A percentile compares a stretch with the other conserved stretches of the same genome.
Evolutionary conservation across 1,140 invertebrate species (phyloP).

Genomic region (Pollicipes pollicipes): DNA sequence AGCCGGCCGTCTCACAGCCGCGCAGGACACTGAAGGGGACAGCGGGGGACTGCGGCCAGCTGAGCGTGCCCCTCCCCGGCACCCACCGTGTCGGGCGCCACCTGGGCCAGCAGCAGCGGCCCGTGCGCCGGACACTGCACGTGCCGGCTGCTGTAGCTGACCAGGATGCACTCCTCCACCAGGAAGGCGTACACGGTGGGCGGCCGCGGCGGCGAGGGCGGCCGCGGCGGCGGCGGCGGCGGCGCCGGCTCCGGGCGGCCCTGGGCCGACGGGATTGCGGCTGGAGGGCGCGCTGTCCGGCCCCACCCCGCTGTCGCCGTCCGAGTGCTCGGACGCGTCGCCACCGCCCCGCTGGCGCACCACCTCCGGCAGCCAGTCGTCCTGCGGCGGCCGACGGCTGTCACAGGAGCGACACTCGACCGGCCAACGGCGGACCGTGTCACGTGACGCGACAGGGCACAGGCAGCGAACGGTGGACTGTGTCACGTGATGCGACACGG

Average conservation of each 20-base stretch:
- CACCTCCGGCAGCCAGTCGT: conserved; percentile 4
- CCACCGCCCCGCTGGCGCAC: background rate
- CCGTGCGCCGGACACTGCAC: conserved; percentile 56
- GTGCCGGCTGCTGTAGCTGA: conserved; percentile 49
- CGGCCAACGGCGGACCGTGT: too few species aligned
- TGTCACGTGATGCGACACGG: too few species aligned
- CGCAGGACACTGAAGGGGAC: too few species aligned
- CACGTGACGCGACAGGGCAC: too few species aligned
- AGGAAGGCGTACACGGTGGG: conserved; percentile 35
- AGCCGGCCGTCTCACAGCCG: too few species aligned
- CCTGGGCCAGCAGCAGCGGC: conserved; percentile 45
- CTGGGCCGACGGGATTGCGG: conserved; percentile 60
- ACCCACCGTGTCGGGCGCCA: conserved; percentile 60
- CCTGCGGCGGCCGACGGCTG: conserved; percentile 22
- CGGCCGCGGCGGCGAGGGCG: conserved; percentile 11
- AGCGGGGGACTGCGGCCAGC: too few species aligned
- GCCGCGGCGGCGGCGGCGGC: conserved; percentile 8
- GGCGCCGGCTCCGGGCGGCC: conserved; percentile 38
- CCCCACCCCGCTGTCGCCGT: conserved; percentile 59
- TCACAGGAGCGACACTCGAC: too few species aligned
- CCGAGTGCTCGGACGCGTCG: conserved; percentile 36
- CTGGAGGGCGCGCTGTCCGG: conserved; percentile 44
- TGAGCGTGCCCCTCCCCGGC: too few species aligned
- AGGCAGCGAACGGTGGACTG: too few species aligned
- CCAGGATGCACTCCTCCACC: conserved; percentile 87